Percentiles rank a stretch among this genome's conserved stretches.
Evolutionary conservation across 1,140 invertebrate genomes (phyloP).

Genomic region (Drosophila truncata): DNA sequence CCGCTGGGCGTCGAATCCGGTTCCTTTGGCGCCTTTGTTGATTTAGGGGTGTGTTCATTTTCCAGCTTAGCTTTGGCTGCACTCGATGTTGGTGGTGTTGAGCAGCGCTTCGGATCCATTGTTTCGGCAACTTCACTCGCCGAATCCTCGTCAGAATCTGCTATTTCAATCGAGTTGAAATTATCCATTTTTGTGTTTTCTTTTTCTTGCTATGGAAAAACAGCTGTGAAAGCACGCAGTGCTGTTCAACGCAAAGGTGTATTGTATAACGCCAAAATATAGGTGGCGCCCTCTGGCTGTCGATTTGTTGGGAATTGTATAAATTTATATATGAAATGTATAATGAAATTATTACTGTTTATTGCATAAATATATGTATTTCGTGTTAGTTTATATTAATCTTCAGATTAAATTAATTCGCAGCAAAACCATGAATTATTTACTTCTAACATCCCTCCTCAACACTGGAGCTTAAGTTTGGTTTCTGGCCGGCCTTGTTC

Average conservation of each 20-base stretch:
- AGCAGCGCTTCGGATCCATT: constrained; percentile 3
- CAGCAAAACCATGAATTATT: no score
- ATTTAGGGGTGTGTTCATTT: constrained; percentile 33
- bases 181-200: constrained; percentile 10
- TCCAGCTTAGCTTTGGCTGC: not conserved
- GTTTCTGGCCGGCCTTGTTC: constrained; percentile 16
- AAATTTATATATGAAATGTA: no score
- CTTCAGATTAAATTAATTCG: no score
- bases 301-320: not conserved
- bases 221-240: constrained; percentile 5
- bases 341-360: not conserved
- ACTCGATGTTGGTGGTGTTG: constrained; percentile 8
- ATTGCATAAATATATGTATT: not conserved
- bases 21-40: not conserved
- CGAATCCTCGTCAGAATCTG: constrained; percentile 66
- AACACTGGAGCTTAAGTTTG: constrained; percentile 27
- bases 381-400: not conserved
- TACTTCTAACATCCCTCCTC: not conserved
- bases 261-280: not conserved
- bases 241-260: not conserved
- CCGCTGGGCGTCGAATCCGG: not conserved
- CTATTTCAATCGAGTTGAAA: constrained; percentile 59
- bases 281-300: constrained; percentile 7
- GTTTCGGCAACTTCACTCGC: not conserved
- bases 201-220: not conserved